Conservation (phyloP, 2,797 vertebrate species). For the Kryptopterus vitreolus region DNA sequence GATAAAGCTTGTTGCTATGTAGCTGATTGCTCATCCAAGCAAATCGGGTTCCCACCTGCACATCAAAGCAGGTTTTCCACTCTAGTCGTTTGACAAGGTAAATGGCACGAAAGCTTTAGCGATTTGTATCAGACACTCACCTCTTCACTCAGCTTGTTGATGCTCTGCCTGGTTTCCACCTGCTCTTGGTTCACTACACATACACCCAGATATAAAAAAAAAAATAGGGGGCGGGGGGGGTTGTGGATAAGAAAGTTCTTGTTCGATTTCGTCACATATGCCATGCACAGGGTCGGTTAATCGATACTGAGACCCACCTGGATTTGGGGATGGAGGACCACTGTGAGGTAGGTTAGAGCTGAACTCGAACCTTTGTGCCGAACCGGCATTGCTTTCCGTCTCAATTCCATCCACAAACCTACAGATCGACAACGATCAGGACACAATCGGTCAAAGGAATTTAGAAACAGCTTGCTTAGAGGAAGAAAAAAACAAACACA, state of each 20-base stretch:
- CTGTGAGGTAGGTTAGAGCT: slow-evolving; percentile 65
- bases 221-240: too few relatives aligned
- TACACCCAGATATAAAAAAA: slow-evolving; percentile 26
- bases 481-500: background rate
- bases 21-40: background rate
- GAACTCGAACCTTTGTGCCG: slow-evolving; percentile 79
- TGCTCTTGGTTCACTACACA: slow-evolving; percentile 61
- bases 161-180: slow-evolving; percentile 64
- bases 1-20: background rate
- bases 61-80: slow-evolving; percentile 9
- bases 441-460: background rate
- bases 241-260: background rate
- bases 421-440: slow-evolving; percentile 9
- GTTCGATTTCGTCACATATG: background rate
- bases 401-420: slow-evolving; percentile 84
- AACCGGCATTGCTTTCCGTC: slow-evolving; percentile 69
- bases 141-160: slow-evolving; percentile 67
- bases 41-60: slow-evolving; percentile 12
- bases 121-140: slow-evolving; percentile 50
- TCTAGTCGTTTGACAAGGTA: background rate
- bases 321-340: slow-evolving; percentile 53
- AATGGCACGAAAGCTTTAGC: slow-evolving; percentile 1
- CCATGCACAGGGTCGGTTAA: background rate
- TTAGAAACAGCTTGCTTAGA: background rate
- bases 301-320: slow-evolving; percentile 14